These are phyloP conservation scores for Hydrolagus affinis DNA, from an alignment of 2,113 vertebrate genomes.

Conservation along the genomic window DNA sequence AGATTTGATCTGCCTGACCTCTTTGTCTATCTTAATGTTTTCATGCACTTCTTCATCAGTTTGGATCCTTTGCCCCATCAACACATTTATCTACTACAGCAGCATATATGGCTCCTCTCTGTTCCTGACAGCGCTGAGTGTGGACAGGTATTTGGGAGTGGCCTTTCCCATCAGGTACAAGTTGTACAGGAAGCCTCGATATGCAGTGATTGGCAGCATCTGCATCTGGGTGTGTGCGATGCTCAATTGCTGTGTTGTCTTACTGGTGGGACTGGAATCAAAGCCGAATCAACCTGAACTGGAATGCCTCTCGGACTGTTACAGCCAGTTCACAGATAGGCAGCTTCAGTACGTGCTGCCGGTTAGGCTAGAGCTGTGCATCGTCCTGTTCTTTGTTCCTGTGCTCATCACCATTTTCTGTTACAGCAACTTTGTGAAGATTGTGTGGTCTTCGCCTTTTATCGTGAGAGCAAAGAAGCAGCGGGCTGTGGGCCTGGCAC, in stretches of 20 bases:
- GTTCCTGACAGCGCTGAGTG: constrained; percentile 71
- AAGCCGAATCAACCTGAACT: rapidly evolving
- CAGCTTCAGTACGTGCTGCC: constrained; percentile 42
- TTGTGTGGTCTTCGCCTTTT: constrained; percentile 49
- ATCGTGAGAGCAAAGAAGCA: constrained; percentile 42
- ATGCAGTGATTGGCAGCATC: constrained; percentile 54
- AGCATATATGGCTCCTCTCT: constrained; percentile 80
- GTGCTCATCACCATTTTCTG: constrained; percentile 55
- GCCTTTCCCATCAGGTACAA: constrained; percentile 71
- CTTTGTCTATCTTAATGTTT: constrained; percentile 56
- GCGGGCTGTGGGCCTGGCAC: constrained; percentile 47
- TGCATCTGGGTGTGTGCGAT: constrained; percentile 64
- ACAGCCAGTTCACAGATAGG: constrained; percentile 23
- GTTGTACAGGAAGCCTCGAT: constrained; percentile 50
- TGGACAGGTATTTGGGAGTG: constrained; percentile 76
- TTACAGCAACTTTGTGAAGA: constrained; percentile 61
- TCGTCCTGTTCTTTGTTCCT: constrained; percentile 51
- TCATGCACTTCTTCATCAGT: constrained; percentile 52
- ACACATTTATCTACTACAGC: constrained; percentile 71
- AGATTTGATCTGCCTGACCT: constrained; percentile 57
- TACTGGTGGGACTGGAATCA: rapidly evolving
- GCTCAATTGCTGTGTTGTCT: constrained; percentile 65
- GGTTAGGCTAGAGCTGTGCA: constrained; percentile 45
- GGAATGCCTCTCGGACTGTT: constrained; percentile 36
- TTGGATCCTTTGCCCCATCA: constrained; percentile 57